Evolutionary conservation across 1,140 invertebrate genomes (phyloP), one percentile per base, ranked within the genome.

Genomic region (Piezodorus guildinii): DNA sequence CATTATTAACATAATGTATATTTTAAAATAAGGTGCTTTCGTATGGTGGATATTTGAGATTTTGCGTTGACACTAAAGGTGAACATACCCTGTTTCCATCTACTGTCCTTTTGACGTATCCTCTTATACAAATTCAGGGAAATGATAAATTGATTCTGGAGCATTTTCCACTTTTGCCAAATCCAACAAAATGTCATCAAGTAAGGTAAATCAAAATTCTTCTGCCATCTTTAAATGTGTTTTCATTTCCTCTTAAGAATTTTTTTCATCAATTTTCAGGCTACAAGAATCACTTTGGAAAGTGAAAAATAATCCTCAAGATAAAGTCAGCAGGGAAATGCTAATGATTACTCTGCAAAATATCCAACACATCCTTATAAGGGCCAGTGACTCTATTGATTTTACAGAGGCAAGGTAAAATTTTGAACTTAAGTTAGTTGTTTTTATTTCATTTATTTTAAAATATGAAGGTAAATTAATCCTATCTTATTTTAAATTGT

Each of bases 321-420:
- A 76, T 19, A 78, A 77, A 67, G 82, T 91, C 0, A 82, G 80
- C n/a, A 76, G 88, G 64, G 79, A 85, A 68, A 82, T 87, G 44
- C 77, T 98, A 52, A 96, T 97, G 93, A 78, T 94, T 21, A 85
- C 88, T 3, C 77, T 97, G 39, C 91, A 94, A 70, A 89, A 92
- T 71, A 73, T 97, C 2, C 84, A 91, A 58, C 81, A 86, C 62
- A 83, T 95, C 61, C 80, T 89, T 17, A 79, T 94, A 12, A 81
- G 87, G 65, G 90, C 83, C 8, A 86, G 87, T 21, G 82, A 87
- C 60, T 81, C 83, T 43, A 78, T 81, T 0, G 83, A 87, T 66
- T 83, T 85, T 62, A 25, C 34, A 14, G 27, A 60, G n/a, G 58
- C 45, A 19, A 62, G 23, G 45, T 39, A 46, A 19, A 59, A 59